Conservation (phyloP, 2,113 vertebrate genomes). For the Pachypanchax playfairii region DNA sequence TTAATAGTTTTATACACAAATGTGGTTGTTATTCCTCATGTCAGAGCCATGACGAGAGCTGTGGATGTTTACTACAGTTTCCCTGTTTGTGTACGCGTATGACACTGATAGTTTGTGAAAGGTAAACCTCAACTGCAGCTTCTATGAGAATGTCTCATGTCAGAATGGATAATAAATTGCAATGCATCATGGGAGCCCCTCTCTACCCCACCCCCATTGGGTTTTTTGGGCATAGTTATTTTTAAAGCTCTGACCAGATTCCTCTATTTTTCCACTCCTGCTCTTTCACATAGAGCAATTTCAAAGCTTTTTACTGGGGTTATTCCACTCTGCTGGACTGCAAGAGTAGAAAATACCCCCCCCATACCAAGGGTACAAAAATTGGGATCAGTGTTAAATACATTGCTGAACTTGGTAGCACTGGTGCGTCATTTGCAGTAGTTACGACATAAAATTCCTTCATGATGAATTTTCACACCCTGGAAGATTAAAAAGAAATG, state of each 20-base stretch:
- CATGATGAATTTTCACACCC: conserved; percentile 50
- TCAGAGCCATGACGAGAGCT: conserved; percentile 28
- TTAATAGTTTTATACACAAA: conserved; percentile 18
- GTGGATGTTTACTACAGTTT: conserved; percentile 43
- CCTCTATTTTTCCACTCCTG: neutral
- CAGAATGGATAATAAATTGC: conserved; percentile 66
- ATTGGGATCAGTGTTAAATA: conserved; percentile 39
- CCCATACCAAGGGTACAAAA: conserved; percentile 33
- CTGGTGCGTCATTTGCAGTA: conserved; percentile 30
- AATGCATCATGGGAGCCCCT: conserved; percentile 59
- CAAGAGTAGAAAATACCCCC: conserved; percentile 41
- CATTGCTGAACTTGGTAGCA: conserved; percentile 22
- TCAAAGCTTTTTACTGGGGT: conserved; percentile 70
- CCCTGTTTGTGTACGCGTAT: conserved; percentile 27
- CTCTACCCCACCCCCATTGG: conserved; percentile 16
- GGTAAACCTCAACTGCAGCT: conserved; percentile 58
- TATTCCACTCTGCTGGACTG: conserved; percentile 42
- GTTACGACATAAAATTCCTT: conserved; percentile 60
- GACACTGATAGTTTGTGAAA: conserved; percentile 65
- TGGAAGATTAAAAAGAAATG: conserved; percentile 51
- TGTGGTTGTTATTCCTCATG: conserved; percentile 22
- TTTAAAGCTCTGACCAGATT: conserved; percentile 54
- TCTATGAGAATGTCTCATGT: conserved; percentile 57
- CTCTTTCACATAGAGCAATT: conserved; percentile 66
- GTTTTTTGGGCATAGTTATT: conserved; percentile 59